Percentiles rank a stretch among this genome's conserved stretches.
These are phyloP conservation scores for Catamblyrhynchus diadema DNA, from an alignment of 2,797 vertebrate species.

Conservation along the genomic window DNA sequence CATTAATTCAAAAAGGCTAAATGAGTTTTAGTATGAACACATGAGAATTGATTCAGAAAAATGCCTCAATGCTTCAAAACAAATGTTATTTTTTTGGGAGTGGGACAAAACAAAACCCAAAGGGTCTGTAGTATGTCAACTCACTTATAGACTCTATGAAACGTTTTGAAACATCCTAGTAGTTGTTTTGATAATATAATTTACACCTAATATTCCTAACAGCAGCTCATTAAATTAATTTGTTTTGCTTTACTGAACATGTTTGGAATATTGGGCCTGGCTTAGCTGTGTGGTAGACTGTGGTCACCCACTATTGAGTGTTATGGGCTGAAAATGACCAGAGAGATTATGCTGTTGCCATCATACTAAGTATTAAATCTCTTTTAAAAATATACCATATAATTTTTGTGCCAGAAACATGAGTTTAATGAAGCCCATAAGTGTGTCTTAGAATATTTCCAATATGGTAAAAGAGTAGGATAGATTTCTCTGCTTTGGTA, in stretches of 20 bases:
- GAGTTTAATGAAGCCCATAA: neutral
- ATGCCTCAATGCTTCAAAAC: neutral
- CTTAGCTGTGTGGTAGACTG: neutral
- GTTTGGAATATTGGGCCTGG: neutral
- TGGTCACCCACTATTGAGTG: neutral
- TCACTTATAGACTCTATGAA: neutral
- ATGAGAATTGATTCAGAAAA: neutral
- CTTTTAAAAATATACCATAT: neutral
- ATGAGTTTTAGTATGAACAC: neutral
- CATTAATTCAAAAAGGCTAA: neutral
- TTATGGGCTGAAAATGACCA: neutral
- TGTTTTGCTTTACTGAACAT: neutral
- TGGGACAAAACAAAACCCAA: neutral
- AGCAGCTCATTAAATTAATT: neutral
- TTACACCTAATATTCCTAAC: neutral
- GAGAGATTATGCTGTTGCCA: neutral
- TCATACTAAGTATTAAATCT: neutral
- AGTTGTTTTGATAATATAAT: neutral
- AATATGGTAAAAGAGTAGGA: neutral
- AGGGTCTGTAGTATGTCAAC: neutral
- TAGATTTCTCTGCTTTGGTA: constrained; percentile 56
- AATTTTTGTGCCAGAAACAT: neutral
- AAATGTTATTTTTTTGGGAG: neutral
- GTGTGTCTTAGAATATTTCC: constrained; percentile 20
- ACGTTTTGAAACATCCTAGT: neutral